Base-by-base conservation (phyloP, 2,113 vertebrate species). In the Anarrhichthys ocellatus region DNA sequence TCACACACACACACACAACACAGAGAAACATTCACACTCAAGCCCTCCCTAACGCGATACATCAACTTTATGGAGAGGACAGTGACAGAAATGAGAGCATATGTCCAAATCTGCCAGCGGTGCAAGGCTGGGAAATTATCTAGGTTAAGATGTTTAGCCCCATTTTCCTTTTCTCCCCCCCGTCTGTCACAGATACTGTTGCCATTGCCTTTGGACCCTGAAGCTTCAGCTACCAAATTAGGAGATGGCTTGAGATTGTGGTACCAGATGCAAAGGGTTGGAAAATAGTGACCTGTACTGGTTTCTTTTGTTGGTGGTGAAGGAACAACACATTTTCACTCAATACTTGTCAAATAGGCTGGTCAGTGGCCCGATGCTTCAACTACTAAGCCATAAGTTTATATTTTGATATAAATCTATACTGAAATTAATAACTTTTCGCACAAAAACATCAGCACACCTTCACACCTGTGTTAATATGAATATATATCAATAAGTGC, bases 81-180 rank as follows among this genome's bases (percentile, higher is more conserved):
- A 67, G 56, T 61, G 46, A 78, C 63, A 80, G 40, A 86, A 88
- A 90, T n/a, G 66, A 67, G 83, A 86, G 79, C 81, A 76, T 81
- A 68, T 84, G 85, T 86, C 88, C 70, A 83, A 83, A 72, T 80
- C 71, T 81, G 91, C 65, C 84, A 88, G 87, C 67, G 8, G 86
- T 87, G 84, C 1, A 6, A 65, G 36, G 82, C 82, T 42, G 61
- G 46, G 73, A 64, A 87, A 70, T 90, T 70, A 91, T 92, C 79
- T 86, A 38, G 80, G 85, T 89, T 90, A 88, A 87, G 87, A 88
- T 73, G 78, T 88, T 88, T 80, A 85, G 84, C 71, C 87, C 73
- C 38, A 17, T 87, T 91, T 88, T n/a, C 76, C 32, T 87, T 87
- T 87, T 78, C 73, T 42, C 11, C 17, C 5, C 38, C 15, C 54